Conservation (phyloP, 2,113 vertebrate species). For the Callocephalon fimbriatum region DNA sequence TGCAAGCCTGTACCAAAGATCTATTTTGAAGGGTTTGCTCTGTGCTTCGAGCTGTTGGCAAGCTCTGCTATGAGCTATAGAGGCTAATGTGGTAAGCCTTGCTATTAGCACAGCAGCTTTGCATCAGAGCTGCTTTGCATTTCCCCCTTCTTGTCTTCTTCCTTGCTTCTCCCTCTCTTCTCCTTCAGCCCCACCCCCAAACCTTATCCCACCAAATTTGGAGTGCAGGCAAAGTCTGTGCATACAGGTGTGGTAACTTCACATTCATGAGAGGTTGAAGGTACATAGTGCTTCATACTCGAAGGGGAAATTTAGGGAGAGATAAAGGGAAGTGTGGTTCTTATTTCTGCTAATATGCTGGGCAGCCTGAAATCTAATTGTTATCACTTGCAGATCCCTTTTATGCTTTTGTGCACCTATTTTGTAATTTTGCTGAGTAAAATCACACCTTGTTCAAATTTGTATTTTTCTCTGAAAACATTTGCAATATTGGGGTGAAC, state of each 20-base stretch:
- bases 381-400: neutral
- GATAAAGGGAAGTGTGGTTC: rapidly evolving
- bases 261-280: neutral
- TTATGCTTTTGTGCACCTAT: neutral
- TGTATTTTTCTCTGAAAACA: neutral
- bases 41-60: neutral
- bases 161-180: neutral
- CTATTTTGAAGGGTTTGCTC: neutral
- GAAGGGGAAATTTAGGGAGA: neutral
- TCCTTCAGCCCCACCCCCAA: neutral
- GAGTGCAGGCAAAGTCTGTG: neutral
- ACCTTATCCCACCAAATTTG: neutral
- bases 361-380: neutral
- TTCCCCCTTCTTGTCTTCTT: neutral
- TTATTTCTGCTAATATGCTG: neutral
- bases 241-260: neutral
- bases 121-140: neutral
- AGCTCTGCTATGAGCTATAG: neutral
- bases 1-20: neutral
- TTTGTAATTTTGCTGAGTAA: neutral
- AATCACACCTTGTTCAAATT: neutral
- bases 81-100: neutral
- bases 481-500: neutral
- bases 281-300: neutral
- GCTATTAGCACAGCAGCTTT: neutral